Evolutionary conservation across 2,113 vertebrate genomes (phyloP).

Genomic region (Tachuris rubrigastra): DNA sequence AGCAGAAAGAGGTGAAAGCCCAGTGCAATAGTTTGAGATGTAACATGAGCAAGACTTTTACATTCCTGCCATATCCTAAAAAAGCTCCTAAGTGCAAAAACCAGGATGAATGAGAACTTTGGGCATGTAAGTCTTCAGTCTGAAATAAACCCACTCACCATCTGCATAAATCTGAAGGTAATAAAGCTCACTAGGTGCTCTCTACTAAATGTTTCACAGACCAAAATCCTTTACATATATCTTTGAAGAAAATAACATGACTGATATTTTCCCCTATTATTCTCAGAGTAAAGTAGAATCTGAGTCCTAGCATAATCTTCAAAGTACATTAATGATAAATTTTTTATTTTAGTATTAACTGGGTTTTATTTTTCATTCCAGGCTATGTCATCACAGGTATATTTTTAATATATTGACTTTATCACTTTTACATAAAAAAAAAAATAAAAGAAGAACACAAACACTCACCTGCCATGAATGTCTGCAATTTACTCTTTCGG

Average conservation of each 20-base stretch:
- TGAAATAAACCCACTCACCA: conserved; percentile 55
- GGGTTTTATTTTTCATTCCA: background rate
- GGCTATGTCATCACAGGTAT: background rate
- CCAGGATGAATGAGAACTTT: conserved; percentile 28
- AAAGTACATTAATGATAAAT: background rate
- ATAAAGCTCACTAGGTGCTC: conserved; percentile 29
- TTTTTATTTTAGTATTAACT: background rate
- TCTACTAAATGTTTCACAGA: background rate
- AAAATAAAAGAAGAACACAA: background rate
- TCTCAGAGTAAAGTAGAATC: background rate
- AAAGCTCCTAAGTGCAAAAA: conserved; percentile 1
- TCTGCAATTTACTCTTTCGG: background rate
- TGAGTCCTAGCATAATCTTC: background rate
- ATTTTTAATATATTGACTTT: background rate
- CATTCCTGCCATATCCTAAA: conserved; percentile 7
- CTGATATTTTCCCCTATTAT: background rate
- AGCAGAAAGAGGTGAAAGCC: background rate
- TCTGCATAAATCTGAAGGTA: conserved; percentile 52
- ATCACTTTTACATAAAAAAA: background rate
- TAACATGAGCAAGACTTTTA: background rate
- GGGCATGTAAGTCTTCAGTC: background rate
- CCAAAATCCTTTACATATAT: background rate
- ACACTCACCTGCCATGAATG: background rate
- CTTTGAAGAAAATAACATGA: background rate
- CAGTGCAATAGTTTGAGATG: background rate